Percentiles rank a stretch among this genome's conserved stretches.
phyloP scores from a whole-genome alignment of 2,888 invertebrate genomes.

The Nephrotoma flavescens region DNA sequence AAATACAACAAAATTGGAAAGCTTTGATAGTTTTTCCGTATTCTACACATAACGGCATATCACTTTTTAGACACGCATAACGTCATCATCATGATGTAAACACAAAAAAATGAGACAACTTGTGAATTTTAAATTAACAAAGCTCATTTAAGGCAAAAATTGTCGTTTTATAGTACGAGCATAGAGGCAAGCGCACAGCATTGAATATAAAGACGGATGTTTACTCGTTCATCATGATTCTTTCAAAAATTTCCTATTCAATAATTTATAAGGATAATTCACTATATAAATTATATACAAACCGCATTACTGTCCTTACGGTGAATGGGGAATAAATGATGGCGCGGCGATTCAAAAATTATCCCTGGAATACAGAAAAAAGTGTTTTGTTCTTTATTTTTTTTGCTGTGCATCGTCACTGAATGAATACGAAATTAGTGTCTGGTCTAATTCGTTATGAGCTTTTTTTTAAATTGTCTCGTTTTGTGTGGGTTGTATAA shows the following conservation, averaged over 20 bases:
- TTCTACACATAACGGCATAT: neutral
- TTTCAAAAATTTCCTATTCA: neutral
- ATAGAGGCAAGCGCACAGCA: neutral
- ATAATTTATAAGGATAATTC: neutral
- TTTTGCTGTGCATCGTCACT: neutral
- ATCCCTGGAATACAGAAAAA: no score
- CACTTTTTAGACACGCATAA: neutral
- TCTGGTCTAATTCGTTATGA: neutral
- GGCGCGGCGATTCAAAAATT: no score
- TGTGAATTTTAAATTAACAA: neutral
- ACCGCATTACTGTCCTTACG: neutral
- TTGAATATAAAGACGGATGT: neutral
- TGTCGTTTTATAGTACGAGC: neutral
- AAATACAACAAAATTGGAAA: neutral
- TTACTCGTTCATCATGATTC: neutral
- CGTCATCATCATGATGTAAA: neutral
- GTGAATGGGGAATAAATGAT: no score
- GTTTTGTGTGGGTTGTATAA: neutral
- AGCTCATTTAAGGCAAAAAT: neutral
- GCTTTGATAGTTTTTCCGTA: neutral
- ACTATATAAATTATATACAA: neutral
- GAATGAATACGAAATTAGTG: neutral
- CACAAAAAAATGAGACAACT: neutral
- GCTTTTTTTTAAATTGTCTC: neutral
- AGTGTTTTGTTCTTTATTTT: no score